Base-by-base conservation (phyloP, 1,140 invertebrate species). In the Papilio dardanus region DNA sequence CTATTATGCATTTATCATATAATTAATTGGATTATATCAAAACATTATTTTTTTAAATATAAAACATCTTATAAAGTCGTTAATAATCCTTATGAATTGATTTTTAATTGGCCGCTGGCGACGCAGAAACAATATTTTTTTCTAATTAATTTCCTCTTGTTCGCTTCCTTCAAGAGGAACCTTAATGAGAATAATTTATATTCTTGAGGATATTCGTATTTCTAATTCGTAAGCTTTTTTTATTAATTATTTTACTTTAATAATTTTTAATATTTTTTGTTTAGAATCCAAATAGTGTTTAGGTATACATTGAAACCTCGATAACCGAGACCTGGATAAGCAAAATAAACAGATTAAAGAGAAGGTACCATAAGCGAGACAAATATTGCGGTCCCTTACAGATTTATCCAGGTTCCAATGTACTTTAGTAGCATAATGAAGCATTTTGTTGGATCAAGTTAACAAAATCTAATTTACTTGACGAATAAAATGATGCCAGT, bases 401-500 rank as follows among this genome's bases (percentile, higher is more conserved):
- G n/a, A n/a, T n/a, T n/a, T n/a, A n/a, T n/a, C n/a, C n/a, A n/a
- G n/a, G n/a, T n/a, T n/a, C n/a, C n/a, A n/a, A n/a, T n/a, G n/a
- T n/a, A n/a, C n/a, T n/a, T n/a, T n/a, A n/a, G n/a, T n/a, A n/a
- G n/a, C n/a, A n/a, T n/a, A n/a, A n/a, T n/a, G n/a, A n/a, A n/a
- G n/a, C n/a, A n/a, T n/a, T n/a, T n/a, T n/a, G 33, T 35, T 5
- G 33, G 6, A 35, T 3, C 31, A 33, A 33, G n/a, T 42, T 16
- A 58, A 37, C 35, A 19, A 42, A 21, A 19, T 21, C 40, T 62
- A 58, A 88, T 88, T 90, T 84, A 93, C 91, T 91, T 92, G 74
- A 93, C 84, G 76, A 93, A 93, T 10, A 92, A 76, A 35, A 89
- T 83, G 37, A 92, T 87, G 2, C 91, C 90, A 12, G 91, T 93